Percentiles rank a stretch among this genome's conserved stretches.
These are phyloP conservation scores for Phrynocephalus versicolor DNA, from an alignment of 2,113 vertebrate species.

Conservation along the genomic window DNA sequence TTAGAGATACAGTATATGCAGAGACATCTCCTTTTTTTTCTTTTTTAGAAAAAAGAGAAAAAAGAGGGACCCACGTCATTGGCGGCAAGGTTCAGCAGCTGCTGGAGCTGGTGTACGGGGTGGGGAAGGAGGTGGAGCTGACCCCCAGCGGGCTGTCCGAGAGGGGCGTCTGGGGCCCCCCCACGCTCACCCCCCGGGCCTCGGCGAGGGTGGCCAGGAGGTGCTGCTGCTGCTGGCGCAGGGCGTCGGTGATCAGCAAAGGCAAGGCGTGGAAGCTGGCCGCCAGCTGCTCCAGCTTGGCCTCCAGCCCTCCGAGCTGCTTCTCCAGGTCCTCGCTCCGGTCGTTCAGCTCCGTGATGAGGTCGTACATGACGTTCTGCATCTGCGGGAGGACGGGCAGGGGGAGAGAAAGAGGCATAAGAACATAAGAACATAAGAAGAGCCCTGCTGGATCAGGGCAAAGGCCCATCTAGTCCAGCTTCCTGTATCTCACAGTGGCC, in stretches of 20 bases:
- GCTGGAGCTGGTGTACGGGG: constrained; percentile 88
- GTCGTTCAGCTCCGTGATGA: constrained; percentile 96
- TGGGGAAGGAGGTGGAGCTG: constrained; percentile 83
- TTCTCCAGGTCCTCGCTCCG: constrained; percentile 97
- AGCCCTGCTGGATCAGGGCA: too few species aligned
- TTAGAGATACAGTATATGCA: too few species aligned
- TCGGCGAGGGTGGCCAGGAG: constrained; percentile 87
- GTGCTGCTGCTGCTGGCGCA: constrained; percentile 92
- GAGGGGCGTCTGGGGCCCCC: constrained; percentile 73
- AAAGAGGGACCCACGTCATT: neutral
- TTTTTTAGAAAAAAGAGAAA: too few species aligned
- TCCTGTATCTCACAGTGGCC: too few species aligned
- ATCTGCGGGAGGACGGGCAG: constrained; percentile 80
- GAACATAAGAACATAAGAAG: too few species aligned
- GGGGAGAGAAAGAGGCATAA: too few species aligned
- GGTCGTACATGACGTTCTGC: constrained; percentile 98
- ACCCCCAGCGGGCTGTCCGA: constrained; percentile 80
- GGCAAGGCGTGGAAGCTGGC: constrained; percentile 89
- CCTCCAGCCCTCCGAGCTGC: constrained; percentile 93
- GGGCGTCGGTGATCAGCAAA: constrained; percentile 86
- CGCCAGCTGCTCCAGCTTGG: constrained; percentile 91
- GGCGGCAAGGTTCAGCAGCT: constrained; percentile 82
- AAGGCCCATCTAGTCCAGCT: too few species aligned
- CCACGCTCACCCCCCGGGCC: constrained; percentile 72
- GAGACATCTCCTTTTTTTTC: too few species aligned